Percentiles rank a stretch among this genome's conserved stretches.
Evolutionary conservation across 1,140 invertebrate genomes (phyloP).

Genomic region (Brachionus asplanchnoidis): DNA sequence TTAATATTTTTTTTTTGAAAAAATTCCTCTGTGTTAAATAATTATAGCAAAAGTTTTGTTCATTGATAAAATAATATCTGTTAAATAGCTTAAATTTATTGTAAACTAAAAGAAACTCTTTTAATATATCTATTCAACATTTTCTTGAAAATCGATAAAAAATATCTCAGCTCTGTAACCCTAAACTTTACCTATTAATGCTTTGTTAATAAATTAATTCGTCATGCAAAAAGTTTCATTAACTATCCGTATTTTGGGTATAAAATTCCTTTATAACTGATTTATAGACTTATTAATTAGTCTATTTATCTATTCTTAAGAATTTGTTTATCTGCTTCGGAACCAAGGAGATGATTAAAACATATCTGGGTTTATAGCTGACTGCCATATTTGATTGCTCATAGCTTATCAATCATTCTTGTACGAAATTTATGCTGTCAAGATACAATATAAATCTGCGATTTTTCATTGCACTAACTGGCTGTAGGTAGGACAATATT

Average conservation of each 20-base stretch:
- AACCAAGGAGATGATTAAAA: constrained; percentile 10
- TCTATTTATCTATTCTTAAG: not conserved
- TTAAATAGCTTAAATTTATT: constrained; percentile 27
- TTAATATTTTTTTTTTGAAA: not conserved
- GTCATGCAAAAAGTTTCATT: not conserved
- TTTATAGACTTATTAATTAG: constrained; percentile 25
- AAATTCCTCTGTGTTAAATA: not conserved
- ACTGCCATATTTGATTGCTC: not conserved
- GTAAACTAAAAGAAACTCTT: not conserved
- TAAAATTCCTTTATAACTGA: not conserved
- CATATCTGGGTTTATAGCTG: not conserved
- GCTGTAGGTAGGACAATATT: not conserved
- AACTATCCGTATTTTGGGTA: not conserved
- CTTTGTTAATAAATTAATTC: not conserved
- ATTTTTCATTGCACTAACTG: not conserved
- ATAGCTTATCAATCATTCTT: not conserved
- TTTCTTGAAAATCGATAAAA: not conserved
- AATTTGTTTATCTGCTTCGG: constrained; percentile 5
- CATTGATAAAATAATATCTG: constrained; percentile 38
- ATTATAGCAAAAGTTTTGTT: not conserved
- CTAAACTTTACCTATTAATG: not conserved
- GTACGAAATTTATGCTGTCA: not conserved
- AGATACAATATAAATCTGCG: not conserved
- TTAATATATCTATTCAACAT: not conserved
- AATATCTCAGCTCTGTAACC: not conserved